Conservation (phyloP, 2,888 invertebrate species). For the Tolmerus cingulatus region DNA sequence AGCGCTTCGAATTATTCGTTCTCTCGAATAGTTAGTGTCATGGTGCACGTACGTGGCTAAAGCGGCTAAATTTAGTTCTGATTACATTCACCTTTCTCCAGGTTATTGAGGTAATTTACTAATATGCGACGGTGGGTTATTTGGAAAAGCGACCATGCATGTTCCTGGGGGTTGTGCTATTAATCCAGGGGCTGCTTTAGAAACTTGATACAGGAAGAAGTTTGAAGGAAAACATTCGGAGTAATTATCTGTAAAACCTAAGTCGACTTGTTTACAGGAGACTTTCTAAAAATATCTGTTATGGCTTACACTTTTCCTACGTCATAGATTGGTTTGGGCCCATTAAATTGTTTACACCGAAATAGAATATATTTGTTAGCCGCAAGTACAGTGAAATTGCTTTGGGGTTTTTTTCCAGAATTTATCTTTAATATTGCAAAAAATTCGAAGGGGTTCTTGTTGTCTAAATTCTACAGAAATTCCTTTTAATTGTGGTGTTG, state of each 20-base stretch:
- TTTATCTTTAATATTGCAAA: not conserved
- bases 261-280: not conserved
- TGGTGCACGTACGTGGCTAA: not conserved
- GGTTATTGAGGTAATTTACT: not conserved
- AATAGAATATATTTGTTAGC: slow-evolving; percentile 42
- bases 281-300: slow-evolving; percentile 40
- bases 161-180: not conserved
- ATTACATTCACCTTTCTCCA: not conserved
- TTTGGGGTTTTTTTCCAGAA: not conserved
- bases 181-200: not conserved
- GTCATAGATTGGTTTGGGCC: slow-evolving; percentile 50
- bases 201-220: not conserved
- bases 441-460: not conserved
- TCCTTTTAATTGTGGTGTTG: not conserved
- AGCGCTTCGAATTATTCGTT: not conserved
- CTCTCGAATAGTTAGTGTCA: not conserved
- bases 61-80: not conserved
- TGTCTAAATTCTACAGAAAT: not conserved
- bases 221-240: not conserved
- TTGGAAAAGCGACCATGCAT: not conserved
- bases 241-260: not conserved
- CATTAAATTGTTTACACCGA: slow-evolving; percentile 49
- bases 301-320: slow-evolving; percentile 44
- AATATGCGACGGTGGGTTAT: not conserved
- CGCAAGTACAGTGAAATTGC: not conserved